phyloP scores from a whole-genome alignment of 1,140 invertebrate species.

The Centruroides sculpturatus region DNA sequence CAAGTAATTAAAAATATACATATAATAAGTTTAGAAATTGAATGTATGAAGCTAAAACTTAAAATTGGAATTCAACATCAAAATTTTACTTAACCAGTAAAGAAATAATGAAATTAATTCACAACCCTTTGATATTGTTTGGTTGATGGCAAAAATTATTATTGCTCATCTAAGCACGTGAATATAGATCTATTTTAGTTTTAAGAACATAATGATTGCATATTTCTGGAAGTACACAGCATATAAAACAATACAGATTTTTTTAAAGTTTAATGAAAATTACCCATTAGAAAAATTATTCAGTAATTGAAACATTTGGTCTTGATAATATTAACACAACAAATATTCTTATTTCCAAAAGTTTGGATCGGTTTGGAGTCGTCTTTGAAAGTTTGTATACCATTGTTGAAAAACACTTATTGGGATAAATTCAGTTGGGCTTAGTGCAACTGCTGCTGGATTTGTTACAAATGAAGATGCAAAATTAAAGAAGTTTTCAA shows the following conservation, averaged over 20 bases:
- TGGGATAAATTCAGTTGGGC: conserved; percentile 63
- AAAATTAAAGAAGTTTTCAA: conserved; percentile 86
- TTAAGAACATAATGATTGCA: too few relatives aligned
- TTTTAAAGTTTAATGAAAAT: not conserved
- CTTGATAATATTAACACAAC: not conserved
- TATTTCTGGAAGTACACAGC: too few relatives aligned
- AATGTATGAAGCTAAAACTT: too few relatives aligned
- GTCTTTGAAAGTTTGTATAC: conserved; percentile 82
- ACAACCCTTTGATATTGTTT: too few relatives aligned
- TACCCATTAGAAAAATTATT: not conserved
- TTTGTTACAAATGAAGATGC: conserved; percentile 71
- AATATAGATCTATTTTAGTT: too few relatives aligned
- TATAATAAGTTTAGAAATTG: too few relatives aligned
- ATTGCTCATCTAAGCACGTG: too few relatives aligned
- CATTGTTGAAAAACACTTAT: conserved; percentile 74
- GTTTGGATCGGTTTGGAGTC: conserved; percentile 78
- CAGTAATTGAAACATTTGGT: not conserved
- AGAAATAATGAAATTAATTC: too few relatives aligned
- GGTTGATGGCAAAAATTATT: too few relatives aligned
- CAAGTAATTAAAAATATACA: too few relatives aligned
- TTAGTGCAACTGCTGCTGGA: conserved; percentile 52
- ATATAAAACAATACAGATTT: not conserved
- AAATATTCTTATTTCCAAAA: conserved; percentile 57
- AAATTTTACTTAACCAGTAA: too few relatives aligned
- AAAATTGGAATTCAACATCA: too few relatives aligned